phyloP scores from a whole-genome alignment of 2,113 vertebrate species.

The Hirundichthys speculiger region DNA sequence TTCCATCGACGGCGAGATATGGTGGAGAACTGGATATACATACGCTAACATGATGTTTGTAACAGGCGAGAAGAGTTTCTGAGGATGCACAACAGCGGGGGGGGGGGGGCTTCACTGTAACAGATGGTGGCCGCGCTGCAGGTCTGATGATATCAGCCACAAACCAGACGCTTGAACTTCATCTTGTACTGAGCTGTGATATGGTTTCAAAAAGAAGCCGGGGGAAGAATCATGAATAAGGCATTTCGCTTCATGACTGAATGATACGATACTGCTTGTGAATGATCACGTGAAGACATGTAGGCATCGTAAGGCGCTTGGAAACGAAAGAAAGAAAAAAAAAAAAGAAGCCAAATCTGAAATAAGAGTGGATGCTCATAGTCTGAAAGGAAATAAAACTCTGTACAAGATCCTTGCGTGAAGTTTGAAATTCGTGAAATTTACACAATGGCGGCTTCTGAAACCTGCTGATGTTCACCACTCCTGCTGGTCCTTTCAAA shows the following conservation, averaged over 20 bases:
- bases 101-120: not conserved
- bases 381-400: slow-evolving; percentile 42
- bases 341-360: slow-evolving; percentile 34
- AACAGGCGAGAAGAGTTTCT: slow-evolving; percentile 53
- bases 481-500: not conserved
- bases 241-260: slow-evolving; percentile 61
- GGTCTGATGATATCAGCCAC: not conserved
- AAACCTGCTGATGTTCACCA: slow-evolving; percentile 21
- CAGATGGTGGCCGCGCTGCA: not conserved
- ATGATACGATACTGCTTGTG: slow-evolving; percentile 43
- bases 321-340: slow-evolving; percentile 3
- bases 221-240: slow-evolving; percentile 63
- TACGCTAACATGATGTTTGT: slow-evolving; percentile 35
- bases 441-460: not conserved
- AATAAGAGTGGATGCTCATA: slow-evolving; percentile 20
- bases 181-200: slow-evolving; percentile 47
- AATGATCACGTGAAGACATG: slow-evolving; percentile 28
- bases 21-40: slow-evolving; percentile 57
- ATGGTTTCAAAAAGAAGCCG: not conserved
- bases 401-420: slow-evolving; percentile 48
- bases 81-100: slow-evolving; percentile 53
- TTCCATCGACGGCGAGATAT: slow-evolving; percentile 75
- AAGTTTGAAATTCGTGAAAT: too few species aligned
- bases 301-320: slow-evolving; percentile 70
- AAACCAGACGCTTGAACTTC: not conserved